Evolutionary conservation across 2,113 vertebrate species (phyloP).

Genomic region (Oreochromis aureus): DNA sequence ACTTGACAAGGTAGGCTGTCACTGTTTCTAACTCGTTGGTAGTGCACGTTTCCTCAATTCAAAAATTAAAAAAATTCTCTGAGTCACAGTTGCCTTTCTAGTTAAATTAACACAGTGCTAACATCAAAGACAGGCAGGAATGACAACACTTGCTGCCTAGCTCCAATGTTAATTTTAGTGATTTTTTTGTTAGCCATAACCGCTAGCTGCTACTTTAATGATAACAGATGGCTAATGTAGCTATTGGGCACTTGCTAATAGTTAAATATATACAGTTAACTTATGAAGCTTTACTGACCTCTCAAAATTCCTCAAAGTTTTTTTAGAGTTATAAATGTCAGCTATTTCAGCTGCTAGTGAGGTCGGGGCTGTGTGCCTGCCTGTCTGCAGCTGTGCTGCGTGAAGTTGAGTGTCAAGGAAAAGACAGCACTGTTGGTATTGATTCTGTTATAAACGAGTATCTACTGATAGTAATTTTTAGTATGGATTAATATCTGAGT

Average conservation of each 20-base stretch:
- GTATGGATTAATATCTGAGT: background rate
- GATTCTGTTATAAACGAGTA: background rate
- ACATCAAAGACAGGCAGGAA: background rate
- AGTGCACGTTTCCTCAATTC: background rate
- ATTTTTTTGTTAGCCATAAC: background rate
- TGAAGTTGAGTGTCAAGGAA: background rate
- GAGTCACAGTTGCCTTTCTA: background rate
- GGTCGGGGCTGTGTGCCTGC: background rate
- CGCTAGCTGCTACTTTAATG: background rate
- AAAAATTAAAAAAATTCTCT: fast-evolving
- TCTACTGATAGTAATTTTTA: background rate
- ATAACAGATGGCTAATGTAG: background rate
- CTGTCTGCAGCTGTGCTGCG: background rate
- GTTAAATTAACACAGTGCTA: background rate
- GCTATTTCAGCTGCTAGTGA: background rate
- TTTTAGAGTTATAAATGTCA: background rate
- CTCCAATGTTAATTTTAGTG: background rate
- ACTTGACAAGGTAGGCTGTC: background rate
- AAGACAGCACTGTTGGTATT: background rate
- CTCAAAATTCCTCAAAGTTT: background rate
- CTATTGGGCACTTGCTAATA: background rate
- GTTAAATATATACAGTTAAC: background rate
- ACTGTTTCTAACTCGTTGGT: background rate
- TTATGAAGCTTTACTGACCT: background rate
- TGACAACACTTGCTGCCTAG: background rate